Evolutionary conservation across 1,140 invertebrate species (phyloP), one percentile per base, ranked within the genome.

Genomic region (Drosophila quadrilineata): DNA sequence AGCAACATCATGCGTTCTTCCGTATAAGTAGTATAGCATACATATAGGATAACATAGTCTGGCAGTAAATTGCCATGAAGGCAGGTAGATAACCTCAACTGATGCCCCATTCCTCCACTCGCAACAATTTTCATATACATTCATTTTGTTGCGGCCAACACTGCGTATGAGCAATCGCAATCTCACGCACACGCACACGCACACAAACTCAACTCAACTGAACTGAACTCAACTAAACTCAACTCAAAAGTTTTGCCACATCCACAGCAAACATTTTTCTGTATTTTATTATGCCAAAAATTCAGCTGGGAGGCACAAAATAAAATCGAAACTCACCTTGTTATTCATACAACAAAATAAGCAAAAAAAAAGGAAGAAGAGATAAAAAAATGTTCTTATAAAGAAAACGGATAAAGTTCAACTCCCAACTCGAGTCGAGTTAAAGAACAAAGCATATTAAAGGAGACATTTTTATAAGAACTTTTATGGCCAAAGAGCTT

Each of bases 131-230:
- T 10, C 21, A 45, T 41, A 56, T 41, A 53, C 16, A 41, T 43
- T 52, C 48, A 16, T 54, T 21, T 63, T 28, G n/a, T 5, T 19
- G 12, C 28, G 31, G 38, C 21, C 54, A 57, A 79, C 79, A 12
- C 40, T 71, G 56, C 71, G 79, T 84, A 84, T 84, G 70, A 74
- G 73, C 68, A 77, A 85, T 85, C 49, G 33, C 54, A 77, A 85
- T 85, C 49, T 28, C 54, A 75, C 48, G 53, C 62, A 54, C 29
- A n/a, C n/a, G n/a, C n/a, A n/a, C n/a, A n/a, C n/a, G n/a, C n/a
- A n/a, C n/a, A n/a, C n/a, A n/a, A n/a, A n/a, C n/a, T n/a, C n/a
- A n/a, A n/a, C n/a, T n/a, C n/a, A n/a, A n/a, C n/a, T n/a, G n/a
- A n/a, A n/a, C n/a, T n/a, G n/a, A n/a, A n/a, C n/a, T n/a, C n/a